Conservation (phyloP, 2,888 invertebrate species). For the Lochmaea crataegi region DNA sequence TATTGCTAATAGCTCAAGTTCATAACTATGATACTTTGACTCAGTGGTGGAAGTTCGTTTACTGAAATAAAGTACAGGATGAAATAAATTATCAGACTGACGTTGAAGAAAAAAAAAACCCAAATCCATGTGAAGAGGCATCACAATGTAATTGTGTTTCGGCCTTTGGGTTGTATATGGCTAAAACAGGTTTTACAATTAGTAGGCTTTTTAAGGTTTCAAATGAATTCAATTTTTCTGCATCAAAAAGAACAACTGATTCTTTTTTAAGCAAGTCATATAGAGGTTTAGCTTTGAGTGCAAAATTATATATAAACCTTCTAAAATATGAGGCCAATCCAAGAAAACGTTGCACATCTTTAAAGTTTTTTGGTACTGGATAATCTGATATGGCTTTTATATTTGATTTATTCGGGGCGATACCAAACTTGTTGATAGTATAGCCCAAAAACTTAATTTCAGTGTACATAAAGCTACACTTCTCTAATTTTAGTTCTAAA, state of each 20-base stretch:
- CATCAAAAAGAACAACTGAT: too few relatives aligned
- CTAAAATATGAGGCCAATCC: constrained; percentile 39
- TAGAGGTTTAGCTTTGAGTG: constrained; percentile 25
- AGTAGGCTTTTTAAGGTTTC: constrained; percentile 21
- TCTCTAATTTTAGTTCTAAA: too few relatives aligned
- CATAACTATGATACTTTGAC: constrained; percentile 22
- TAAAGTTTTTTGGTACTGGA: constrained; percentile 35
- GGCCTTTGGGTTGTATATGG: constrained; percentile 16
- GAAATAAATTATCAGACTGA: constrained; percentile 20
- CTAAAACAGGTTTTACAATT: constrained; percentile 17
- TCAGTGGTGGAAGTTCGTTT: constrained; percentile 20
- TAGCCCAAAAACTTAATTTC: constrained; percentile 25
- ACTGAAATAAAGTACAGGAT: constrained; percentile 33
- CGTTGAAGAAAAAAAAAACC: constrained; percentile 27
- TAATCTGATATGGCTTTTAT: constrained; percentile 31
- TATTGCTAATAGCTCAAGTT: too few relatives aligned
- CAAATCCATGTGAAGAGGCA: constrained; percentile 17
- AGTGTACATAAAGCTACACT: neutral
- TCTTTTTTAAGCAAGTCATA: too few relatives aligned
- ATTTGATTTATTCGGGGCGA: constrained; percentile 31
- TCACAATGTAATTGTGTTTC: constrained; percentile 22
- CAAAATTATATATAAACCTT: constrained; percentile 39
- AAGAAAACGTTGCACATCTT: constrained; percentile 37
- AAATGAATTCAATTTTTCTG: constrained; percentile 8
- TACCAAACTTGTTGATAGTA: constrained; percentile 24